These are phyloP conservation scores for Capricornis sumatraensis DNA, from an alignment of 2,113 vertebrate species.

Conservation along the genomic window DNA sequence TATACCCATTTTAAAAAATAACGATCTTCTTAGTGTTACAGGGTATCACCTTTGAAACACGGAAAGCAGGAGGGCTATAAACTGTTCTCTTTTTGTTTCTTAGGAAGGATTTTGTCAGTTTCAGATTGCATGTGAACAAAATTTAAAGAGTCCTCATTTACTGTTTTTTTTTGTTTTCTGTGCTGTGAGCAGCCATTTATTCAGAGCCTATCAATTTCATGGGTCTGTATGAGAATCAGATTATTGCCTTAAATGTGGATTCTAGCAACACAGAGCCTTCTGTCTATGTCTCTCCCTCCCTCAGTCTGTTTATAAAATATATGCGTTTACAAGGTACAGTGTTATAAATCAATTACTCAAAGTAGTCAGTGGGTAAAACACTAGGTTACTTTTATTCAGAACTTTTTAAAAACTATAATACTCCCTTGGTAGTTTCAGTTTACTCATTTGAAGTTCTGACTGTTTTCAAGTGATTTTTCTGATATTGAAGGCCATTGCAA, in stretches of 20 bases:
- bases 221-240: background rate
- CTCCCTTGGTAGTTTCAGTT: background rate
- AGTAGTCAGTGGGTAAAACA: background rate
- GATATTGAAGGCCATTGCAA: background rate
- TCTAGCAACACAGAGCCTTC: background rate
- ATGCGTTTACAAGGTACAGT: background rate
- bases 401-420: background rate
- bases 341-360: background rate
- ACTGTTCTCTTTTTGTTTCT: background rate
- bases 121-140: background rate
- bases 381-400: background rate
- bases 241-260: background rate
- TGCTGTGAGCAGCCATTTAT: background rate
- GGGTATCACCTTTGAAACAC: background rate
- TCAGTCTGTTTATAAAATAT: background rate
- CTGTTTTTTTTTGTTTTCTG: background rate
- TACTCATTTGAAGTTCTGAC: constrained; percentile 34
- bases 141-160: background rate
- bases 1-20: background rate
- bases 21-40: background rate
- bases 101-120: background rate
- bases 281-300: background rate
- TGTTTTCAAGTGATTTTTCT: constrained; percentile 19
- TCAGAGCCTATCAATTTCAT: background rate
- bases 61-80: background rate